A percentile compares a stretch with the other conserved stretches of the same genome.
Conservation (phyloP, 2,888 invertebrate species). For the Chrysodeixis includens region DNA sequence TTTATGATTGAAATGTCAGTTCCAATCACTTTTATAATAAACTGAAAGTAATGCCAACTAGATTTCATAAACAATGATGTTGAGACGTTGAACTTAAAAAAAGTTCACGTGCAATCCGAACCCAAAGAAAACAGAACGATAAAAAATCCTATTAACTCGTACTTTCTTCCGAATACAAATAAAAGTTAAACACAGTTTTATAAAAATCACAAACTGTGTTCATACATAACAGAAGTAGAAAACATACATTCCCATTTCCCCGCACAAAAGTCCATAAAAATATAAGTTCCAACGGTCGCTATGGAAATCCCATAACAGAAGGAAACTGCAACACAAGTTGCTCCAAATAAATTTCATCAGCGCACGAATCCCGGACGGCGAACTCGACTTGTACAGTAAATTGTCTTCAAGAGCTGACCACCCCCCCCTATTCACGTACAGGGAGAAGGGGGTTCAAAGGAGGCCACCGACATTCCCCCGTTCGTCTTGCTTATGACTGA, state of each 20-base stretch:
- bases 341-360: conserved; percentile 86
- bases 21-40: background rate
- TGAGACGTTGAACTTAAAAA: conserved; percentile 6
- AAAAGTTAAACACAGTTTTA: conserved; percentile 55
- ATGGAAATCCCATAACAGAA: conserved; percentile 77
- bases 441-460: conserved; percentile 73
- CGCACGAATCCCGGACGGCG: conserved; percentile 80
- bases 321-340: conserved; percentile 76
- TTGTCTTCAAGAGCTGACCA: conserved; percentile 89
- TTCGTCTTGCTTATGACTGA: conserved; percentile 89
- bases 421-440: conserved; percentile 73
- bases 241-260: conserved; percentile 61
- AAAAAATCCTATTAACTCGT: conserved; percentile 49
- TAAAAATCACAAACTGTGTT: conserved; percentile 57
- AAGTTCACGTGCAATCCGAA: conserved; percentile 19
- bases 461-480: conserved; percentile 84
- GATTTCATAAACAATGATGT: background rate
- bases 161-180: conserved; percentile 49
- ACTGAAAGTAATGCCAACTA: background rate
- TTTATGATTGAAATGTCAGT: background rate
- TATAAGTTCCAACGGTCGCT: conserved; percentile 64
- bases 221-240: conserved; percentile 53
- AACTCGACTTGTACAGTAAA: conserved; percentile 85
- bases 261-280: conserved; percentile 62
- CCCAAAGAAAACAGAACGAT: conserved; percentile 47